These are phyloP conservation scores for Nipponacmea schrenckii DNA, from an alignment of 2,888 invertebrate species.

Conservation along the genomic window DNA sequence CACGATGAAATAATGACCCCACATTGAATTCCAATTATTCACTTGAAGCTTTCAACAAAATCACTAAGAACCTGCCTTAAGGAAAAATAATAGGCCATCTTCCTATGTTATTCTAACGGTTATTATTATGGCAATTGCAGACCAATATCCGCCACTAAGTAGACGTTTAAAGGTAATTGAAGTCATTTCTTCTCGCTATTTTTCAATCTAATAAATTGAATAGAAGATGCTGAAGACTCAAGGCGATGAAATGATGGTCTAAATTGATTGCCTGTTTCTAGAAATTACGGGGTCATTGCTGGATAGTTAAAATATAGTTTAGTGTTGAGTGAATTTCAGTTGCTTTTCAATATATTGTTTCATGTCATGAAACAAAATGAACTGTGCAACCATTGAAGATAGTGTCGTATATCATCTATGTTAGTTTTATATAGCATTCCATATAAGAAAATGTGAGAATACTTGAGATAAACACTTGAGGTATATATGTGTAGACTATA, in stretches of 20 bases:
- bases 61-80: too few relatives aligned
- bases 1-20: too few relatives aligned
- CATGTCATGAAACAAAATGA: too few relatives aligned
- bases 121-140: not conserved
- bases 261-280: not conserved
- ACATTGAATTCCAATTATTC: too few relatives aligned
- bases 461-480: too few relatives aligned
- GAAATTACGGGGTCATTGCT: not conserved
- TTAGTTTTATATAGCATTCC: too few relatives aligned
- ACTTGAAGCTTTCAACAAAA: too few relatives aligned
- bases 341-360: too few relatives aligned
- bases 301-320: conserved; percentile 4
- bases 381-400: too few relatives aligned
- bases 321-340: not conserved
- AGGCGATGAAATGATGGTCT: not conserved
- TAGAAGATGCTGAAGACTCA: not conserved
- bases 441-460: too few relatives aligned
- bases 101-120: not conserved
- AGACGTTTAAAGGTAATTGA: conserved; percentile 19
- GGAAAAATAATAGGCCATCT: conserved; percentile 1
- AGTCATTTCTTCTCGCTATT: conserved; percentile 8
- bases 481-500: too few relatives aligned
- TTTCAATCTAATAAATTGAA: not conserved
- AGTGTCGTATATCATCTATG: too few relatives aligned
- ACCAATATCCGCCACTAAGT: conserved; percentile 11